phyloP scores from a whole-genome alignment of 2,888 invertebrate species.

The Andricus quercusramuli region DNA sequence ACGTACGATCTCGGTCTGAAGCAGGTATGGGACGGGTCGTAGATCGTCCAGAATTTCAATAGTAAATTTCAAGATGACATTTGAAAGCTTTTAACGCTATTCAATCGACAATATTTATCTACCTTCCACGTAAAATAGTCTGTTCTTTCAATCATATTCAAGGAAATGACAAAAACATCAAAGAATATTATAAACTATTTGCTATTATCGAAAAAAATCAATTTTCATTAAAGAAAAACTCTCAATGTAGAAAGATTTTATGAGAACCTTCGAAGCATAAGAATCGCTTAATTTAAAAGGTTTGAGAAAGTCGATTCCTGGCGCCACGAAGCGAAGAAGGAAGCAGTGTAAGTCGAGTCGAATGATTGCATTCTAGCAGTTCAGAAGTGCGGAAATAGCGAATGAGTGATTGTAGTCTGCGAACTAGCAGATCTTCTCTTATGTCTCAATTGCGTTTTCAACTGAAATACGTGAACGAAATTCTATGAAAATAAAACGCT shows the following conservation, averaged over 20 bases:
- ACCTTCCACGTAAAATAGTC: background rate
- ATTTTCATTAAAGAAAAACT: background rate
- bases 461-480: slow-evolving; percentile 3
- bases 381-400: background rate
- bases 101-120: background rate
- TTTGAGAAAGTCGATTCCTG: background rate
- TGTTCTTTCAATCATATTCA: background rate
- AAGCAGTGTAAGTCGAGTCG: slow-evolving; percentile 15
- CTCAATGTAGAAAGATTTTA: background rate
- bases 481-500: slow-evolving; percentile 26
- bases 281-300: slow-evolving; percentile 9
- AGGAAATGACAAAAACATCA: no score
- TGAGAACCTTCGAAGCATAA: background rate
- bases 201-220: background rate
- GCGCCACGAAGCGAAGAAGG: background rate
- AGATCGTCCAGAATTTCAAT: background rate
- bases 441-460: background rate
- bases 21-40: no score
- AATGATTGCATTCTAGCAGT: slow-evolving; percentile 4
- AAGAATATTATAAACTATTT: no score
- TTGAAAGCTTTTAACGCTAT: background rate
- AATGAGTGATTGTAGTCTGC: slow-evolving; percentile 29
- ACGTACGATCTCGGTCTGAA: no score
- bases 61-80: background rate
- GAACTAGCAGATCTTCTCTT: background rate